These are phyloP conservation scores for Lycophotia porphyrea DNA, from an alignment of 2,888 invertebrate species.

Conservation along the genomic window DNA sequence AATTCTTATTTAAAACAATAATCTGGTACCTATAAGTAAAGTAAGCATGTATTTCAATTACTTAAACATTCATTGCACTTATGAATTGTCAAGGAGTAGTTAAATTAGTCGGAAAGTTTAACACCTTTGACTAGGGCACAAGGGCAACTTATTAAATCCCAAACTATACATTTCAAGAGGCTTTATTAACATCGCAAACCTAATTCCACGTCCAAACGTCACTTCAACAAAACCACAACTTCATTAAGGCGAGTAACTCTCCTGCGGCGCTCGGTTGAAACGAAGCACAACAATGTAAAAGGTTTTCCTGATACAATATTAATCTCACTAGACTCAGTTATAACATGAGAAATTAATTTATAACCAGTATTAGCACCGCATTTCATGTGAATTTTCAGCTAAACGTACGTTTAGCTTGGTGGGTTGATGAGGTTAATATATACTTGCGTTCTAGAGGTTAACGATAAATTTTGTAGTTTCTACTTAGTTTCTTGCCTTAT, in stretches of 20 bases:
- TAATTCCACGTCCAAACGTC: neutral
- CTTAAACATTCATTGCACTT: neutral
- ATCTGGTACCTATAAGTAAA: neutral
- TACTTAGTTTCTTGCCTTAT: constrained; percentile 3
- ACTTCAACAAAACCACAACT: constrained; percentile 23
- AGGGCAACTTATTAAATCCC: too few relatives aligned
- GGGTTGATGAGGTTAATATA: constrained; percentile 21
- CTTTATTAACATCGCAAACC: neutral
- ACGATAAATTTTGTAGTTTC: constrained; percentile 22
- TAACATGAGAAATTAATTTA: constrained; percentile 83
- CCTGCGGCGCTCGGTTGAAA: constrained; percentile 60
- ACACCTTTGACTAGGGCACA: neutral
- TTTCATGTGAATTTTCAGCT: constrained; percentile 33
- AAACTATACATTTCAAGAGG: neutral
- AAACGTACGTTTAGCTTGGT: constrained; percentile 30
- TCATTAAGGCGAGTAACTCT: constrained; percentile 42
- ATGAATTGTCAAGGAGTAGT: neutral
- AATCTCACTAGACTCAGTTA: constrained; percentile 77
- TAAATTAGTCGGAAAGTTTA: neutral
- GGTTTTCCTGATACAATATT: constrained; percentile 84
- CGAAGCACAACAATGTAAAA: constrained; percentile 77
- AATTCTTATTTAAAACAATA: neutral
- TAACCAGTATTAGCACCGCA: constrained; percentile 63
- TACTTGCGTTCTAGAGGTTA: constrained; percentile 10
- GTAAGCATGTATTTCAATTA: neutral